Percentiles rank a stretch among this genome's conserved stretches.
Evolutionary conservation across 35 echinoderm and acorn worm species (phyloP).

Genomic region (Chiridota heheva): DNA sequence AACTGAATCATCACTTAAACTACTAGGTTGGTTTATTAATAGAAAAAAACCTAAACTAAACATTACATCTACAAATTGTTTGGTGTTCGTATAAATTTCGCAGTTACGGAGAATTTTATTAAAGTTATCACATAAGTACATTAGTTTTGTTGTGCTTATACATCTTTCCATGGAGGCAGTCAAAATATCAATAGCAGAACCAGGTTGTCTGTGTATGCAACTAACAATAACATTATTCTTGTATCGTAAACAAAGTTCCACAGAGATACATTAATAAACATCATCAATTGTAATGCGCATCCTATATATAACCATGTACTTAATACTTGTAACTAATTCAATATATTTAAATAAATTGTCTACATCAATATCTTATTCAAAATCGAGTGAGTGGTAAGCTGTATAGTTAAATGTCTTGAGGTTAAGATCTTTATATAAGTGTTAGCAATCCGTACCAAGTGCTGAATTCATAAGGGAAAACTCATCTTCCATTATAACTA

Average conservation of each 20-base stretch:
- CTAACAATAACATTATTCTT: constrained; percentile 13
- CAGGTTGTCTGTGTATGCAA: constrained; percentile 43
- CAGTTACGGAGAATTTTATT: neutral
- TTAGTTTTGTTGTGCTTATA: neutral
- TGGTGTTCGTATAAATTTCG: neutral
- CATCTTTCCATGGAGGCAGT: constrained; percentile 8
- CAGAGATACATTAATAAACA: constrained; percentile 12
- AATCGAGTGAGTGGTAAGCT: neutral
- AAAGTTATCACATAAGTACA: constrained; percentile 19
- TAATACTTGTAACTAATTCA: constrained; percentile 4
- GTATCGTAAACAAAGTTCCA: constrained; percentile 13
- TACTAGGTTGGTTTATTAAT: neutral
- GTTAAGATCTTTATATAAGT: no score
- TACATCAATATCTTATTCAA: neutral
- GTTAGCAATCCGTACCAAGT: no score
- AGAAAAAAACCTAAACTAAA: constrained; percentile 21
- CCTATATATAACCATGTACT: constrained; percentile 28
- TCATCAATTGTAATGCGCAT: constrained; percentile 27
- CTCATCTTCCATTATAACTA: no score
- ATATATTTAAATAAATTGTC: neutral
- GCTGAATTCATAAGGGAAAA: no score
- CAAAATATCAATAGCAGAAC: constrained; percentile 11
- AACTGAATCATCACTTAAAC: constrained; percentile 1
- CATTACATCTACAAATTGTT: constrained; percentile 7
- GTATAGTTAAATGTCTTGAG: no score